A percentile compares a stretch with the other conserved stretches of the same genome.
Evolutionary conservation across 92 coral and sea anemone genomes (phyloP).

Genomic region (Metridium senile): DNA sequence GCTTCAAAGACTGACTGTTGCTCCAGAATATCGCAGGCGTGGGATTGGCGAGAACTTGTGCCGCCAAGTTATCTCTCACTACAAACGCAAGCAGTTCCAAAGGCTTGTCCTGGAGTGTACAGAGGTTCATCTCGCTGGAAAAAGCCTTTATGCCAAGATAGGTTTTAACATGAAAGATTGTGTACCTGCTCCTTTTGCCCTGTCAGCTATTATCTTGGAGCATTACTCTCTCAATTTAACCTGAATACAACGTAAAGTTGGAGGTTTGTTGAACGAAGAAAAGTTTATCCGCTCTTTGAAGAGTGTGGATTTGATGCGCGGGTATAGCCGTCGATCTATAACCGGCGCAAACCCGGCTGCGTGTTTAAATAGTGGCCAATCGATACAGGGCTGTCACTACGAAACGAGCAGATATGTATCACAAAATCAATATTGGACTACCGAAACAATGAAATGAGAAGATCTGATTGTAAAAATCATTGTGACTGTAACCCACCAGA

Average conservation of each 20-base stretch:
- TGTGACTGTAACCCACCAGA: too few species aligned
- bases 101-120: slow-evolving; percentile 70
- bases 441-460: too few species aligned
- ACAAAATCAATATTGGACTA: too few species aligned
- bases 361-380: too few species aligned
- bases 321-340: too few species aligned
- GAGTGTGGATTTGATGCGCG: too few species aligned
- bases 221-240: slow-evolving; percentile 46
- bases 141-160: slow-evolving; percentile 66
- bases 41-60: slow-evolving; percentile 73
- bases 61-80: slow-evolving; percentile 54
- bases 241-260: not conserved
- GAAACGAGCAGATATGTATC: too few species aligned
- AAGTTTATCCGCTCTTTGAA: too few species aligned
- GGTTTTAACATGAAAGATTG: slow-evolving; percentile 53
- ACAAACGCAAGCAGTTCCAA: slow-evolving; percentile 51
- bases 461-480: too few species aligned
- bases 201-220: slow-evolving; percentile 60
- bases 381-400: too few species aligned
- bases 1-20: slow-evolving; percentile 77
- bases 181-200: slow-evolving; percentile 44
- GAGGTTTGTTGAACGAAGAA: too few species aligned
- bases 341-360: too few species aligned
- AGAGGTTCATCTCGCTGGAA: slow-evolving; percentile 73
- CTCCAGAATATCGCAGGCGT: slow-evolving; percentile 55